A percentile compares a stretch with the other conserved stretches of the same genome.
Conservation (phyloP, 2,113 vertebrate genomes). For the Paedocypris sp. region DNA sequence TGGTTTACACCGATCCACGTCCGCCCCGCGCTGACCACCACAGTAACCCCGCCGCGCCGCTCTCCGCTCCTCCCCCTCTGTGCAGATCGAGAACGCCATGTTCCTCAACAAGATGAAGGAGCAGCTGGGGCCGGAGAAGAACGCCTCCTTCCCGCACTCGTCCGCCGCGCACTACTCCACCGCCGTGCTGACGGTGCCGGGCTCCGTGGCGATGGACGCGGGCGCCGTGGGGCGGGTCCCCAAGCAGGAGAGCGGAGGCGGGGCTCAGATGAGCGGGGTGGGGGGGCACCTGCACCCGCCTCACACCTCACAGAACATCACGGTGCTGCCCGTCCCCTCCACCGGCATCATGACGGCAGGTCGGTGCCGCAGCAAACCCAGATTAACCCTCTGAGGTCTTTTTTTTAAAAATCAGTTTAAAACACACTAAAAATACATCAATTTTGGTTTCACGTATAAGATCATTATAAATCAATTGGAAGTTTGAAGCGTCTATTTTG, state of each 20-base stretch:
- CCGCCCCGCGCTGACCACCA: conserved; percentile 4
- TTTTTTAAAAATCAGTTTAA: too few relatives aligned
- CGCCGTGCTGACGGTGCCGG: conserved; percentile 74
- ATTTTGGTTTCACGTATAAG: too few relatives aligned
- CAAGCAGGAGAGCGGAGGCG: conserved; percentile 65
- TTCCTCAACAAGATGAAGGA: conserved; percentile 98
- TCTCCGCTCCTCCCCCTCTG: conserved; percentile 31
- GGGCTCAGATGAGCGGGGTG: conserved; percentile 51
- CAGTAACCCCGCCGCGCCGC: conserved; percentile 34
- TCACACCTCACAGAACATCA: conserved; percentile 89
- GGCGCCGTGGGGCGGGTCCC: conserved; percentile 56
- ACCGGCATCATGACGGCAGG: conserved; percentile 92
- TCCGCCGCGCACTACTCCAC: conserved; percentile 73
- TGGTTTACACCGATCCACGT: conserved; percentile 30
- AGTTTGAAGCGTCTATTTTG: too few relatives aligned
- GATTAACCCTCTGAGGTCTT: too few relatives aligned
- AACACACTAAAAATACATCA: too few relatives aligned
- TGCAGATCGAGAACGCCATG: conserved; percentile 93
- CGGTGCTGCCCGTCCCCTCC: conserved; percentile 86
- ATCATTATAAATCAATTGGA: too few relatives aligned
- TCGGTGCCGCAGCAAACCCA: conserved; percentile 49
- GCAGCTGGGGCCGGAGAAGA: conserved; percentile 83
- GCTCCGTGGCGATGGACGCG: conserved; percentile 68
- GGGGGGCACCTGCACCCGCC: conserved; percentile 81
- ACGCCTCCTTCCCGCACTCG: conserved; percentile 61